These are phyloP conservation scores for Agonopterix arenella DNA, from an alignment of 2,888 invertebrate species.

Conservation along the genomic window DNA sequence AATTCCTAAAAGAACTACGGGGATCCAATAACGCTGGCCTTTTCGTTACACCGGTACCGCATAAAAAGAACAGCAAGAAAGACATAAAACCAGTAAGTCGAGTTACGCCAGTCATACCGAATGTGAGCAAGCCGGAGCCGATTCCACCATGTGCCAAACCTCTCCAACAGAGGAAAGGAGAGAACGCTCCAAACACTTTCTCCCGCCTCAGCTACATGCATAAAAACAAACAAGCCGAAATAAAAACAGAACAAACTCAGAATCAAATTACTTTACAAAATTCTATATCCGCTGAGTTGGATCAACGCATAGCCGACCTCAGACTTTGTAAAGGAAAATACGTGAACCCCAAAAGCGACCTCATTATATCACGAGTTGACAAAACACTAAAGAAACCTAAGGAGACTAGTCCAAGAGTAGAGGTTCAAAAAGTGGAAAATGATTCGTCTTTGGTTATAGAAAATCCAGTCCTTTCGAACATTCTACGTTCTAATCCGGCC, in stretches of 20 bases:
- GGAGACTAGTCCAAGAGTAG: neutral
- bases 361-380: conserved; percentile 8
- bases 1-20: conserved; percentile 48
- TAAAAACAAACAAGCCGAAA: conserved; percentile 50
- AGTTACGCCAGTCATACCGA: conserved; percentile 22
- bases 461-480: conserved; percentile 14
- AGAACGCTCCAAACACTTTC: conserved; percentile 56
- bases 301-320: conserved; percentile 15
- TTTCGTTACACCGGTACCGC: conserved; percentile 10
- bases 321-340: conserved; percentile 11
- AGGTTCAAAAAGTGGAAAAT: conserved; percentile 8
- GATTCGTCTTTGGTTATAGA: neutral
- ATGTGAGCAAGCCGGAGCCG: conserved; percentile 10
- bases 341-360: conserved; percentile 5
- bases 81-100: conserved; percentile 23
- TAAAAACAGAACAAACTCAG: conserved; percentile 26
- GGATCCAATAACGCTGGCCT: conserved; percentile 41
- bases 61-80: conserved; percentile 15
- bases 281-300: conserved; percentile 10
- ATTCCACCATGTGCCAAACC: conserved; percentile 44
- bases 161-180: conserved; percentile 38
- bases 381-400: neutral
- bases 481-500: conserved; percentile 8
- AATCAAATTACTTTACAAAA: conserved; percentile 4
- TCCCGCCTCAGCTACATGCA: conserved; percentile 62